phyloP scores from a whole-genome alignment of 2,888 invertebrate species.

The Arge pagana region DNA sequence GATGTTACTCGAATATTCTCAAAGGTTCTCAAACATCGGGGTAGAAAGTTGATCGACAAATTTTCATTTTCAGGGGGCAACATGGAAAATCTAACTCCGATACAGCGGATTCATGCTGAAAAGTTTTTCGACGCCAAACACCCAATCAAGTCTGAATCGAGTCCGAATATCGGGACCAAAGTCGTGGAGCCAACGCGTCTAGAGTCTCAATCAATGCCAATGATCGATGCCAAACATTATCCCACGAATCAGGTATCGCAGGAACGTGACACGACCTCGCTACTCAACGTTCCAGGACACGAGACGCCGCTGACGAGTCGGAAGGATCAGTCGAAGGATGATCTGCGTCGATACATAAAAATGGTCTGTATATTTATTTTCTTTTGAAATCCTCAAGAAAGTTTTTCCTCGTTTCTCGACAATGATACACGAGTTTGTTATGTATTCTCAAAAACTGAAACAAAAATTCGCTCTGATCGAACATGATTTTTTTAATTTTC shows the following conservation, averaged over 20 bases:
- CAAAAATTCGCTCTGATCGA: neutral
- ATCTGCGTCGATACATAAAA: slow-evolving; percentile 60
- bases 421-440: too few relatives aligned
- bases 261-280: slow-evolving; percentile 42
- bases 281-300: slow-evolving; percentile 44
- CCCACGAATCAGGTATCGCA: slow-evolving; percentile 32
- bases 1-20: neutral
- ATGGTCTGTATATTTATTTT: slow-evolving; percentile 55
- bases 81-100: slow-evolving; percentile 41
- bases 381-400: too few relatives aligned
- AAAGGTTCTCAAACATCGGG: neutral
- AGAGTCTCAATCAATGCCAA: slow-evolving; percentile 30
- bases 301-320: slow-evolving; percentile 54
- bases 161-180: slow-evolving; percentile 40
- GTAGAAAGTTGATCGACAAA: neutral
- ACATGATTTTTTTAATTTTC: slow-evolving; percentile 8
- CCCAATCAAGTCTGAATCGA: slow-evolving; percentile 41
- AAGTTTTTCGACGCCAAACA: slow-evolving; percentile 44
- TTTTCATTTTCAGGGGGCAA: slow-evolving; percentile 42
- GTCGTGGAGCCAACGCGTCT: slow-evolving; percentile 41
- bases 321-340: slow-evolving; percentile 51
- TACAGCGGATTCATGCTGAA: slow-evolving; percentile 45
- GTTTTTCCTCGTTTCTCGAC: too few relatives aligned
- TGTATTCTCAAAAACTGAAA: too few relatives aligned
- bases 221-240: slow-evolving; percentile 5